Percentiles rank a stretch among this genome's conserved stretches.
Evolutionary conservation across 2,888 invertebrate species (phyloP).

Genomic region (Nezara viridula): DNA sequence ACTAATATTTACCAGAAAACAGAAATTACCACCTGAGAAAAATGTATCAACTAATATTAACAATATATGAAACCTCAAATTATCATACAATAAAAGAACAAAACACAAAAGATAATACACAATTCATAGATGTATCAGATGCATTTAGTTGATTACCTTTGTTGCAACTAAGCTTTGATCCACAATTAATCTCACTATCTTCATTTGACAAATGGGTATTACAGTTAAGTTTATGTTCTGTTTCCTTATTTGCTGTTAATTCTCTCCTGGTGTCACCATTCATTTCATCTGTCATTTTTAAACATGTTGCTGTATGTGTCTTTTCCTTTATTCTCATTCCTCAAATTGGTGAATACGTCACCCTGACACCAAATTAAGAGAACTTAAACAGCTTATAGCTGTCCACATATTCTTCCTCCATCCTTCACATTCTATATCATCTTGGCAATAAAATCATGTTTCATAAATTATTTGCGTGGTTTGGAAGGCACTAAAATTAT

Average conservation of each 20-base stretch:
- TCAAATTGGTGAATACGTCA: constrained; percentile 54
- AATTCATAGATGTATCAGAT: not conserved
- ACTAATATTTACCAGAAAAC: not conserved
- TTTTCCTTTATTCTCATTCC: constrained; percentile 67
- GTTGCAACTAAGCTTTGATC: not conserved
- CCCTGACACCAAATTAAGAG: constrained; percentile 52
- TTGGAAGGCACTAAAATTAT: constrained; percentile 38
- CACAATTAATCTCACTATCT: constrained; percentile 47
- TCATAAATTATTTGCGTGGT: not conserved
- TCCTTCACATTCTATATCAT: constrained; percentile 61
- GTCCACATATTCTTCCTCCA: constrained; percentile 65
- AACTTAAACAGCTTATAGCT: constrained; percentile 64
- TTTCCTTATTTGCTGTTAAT: constrained; percentile 53
- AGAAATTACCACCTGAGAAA: not conserved
- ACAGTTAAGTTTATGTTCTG: constrained; percentile 24
- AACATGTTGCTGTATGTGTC: constrained; percentile 67
- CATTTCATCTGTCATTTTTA: constrained; percentile 68
- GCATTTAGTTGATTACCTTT: constrained; percentile 39
- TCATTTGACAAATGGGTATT: constrained; percentile 7
- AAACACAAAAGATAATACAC: not conserved
- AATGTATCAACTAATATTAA: not conserved
- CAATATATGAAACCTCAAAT: not conserved
- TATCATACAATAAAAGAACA: not conserved
- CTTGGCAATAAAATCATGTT: constrained; percentile 46
- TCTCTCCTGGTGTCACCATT: constrained; percentile 66